Percentiles rank a stretch among this genome's conserved stretches.
These are phyloP conservation scores for Scaptodrosophila lebanonensis DNA, from an alignment of 1,140 invertebrate species.

Conservation along the genomic window DNA sequence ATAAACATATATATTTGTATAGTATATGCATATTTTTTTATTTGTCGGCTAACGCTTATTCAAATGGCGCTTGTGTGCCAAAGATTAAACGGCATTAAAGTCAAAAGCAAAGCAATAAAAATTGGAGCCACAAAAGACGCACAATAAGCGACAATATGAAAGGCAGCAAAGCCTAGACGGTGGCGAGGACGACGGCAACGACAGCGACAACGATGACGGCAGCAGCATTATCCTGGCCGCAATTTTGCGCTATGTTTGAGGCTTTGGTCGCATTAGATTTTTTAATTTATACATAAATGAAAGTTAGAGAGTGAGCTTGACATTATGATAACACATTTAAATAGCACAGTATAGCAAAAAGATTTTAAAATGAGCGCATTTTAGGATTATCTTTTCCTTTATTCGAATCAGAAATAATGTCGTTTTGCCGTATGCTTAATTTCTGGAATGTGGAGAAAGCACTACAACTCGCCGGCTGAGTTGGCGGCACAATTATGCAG, in stretches of 20 bases:
- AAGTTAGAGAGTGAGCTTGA: no score
- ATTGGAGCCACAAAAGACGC: slow-evolving; percentile 59
- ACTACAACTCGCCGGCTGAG: no score
- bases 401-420: slow-evolving; percentile 64
- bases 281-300: no score
- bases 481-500: no score
- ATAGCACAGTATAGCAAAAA: no score
- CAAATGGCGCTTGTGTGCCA: slow-evolving; percentile 19
- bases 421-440: slow-evolving; percentile 44
- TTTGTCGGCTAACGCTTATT: no score
- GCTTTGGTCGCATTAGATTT: slow-evolving; percentile 59
- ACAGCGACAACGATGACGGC: slow-evolving; percentile 1
- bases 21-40: no score
- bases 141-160: slow-evolving; percentile 36
- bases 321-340: no score
- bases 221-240: slow-evolving; percentile 23
- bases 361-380: no score
- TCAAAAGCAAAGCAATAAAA: slow-evolving; percentile 66
- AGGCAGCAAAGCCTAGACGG: slow-evolving; percentile 1
- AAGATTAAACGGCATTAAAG: slow-evolving; percentile 69
- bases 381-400: no score
- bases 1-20: no score
- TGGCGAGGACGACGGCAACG: not conserved
- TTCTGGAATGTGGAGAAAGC: no score
- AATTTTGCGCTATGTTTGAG: slow-evolving; percentile 31